Evolutionary conservation across 1,140 invertebrate genomes (phyloP), one percentile per base, ranked within the genome.

Genomic region (Wasmannia auropunctata): DNA sequence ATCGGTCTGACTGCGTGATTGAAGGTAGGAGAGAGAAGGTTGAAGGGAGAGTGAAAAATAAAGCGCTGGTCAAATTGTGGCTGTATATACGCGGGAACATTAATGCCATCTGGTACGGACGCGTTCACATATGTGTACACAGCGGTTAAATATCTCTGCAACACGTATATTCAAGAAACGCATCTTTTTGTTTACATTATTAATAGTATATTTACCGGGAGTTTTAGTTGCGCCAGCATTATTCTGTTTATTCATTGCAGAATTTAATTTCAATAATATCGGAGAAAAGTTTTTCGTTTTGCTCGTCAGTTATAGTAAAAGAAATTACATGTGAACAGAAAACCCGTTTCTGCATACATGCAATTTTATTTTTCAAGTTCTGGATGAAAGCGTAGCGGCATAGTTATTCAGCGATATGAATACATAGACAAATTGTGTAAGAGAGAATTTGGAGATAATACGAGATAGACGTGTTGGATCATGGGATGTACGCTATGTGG

Each of bases 371-470:
- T n/a, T 0, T n/a, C 7, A 54, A 56, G 14, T 74, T 74, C 28
- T n/a, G n/a, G 14, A 34, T 74, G 11, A 74, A 74, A 83, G 28
- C 54, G 37, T 72, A 56, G 65, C 65, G 1, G 14, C 19, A 40
- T 37, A 43, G 37, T 60, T 34, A 83, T 85, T 54, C 37, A 43
- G 16, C 10, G n/a, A 37, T 58, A 75, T 58, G 58, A 51, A 77
- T 85, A 63, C 43, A 77, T 77, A 77, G 56, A 77, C 58, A 77
- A 76, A 85, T 77, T 85, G 43, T 58, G 81, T 85, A 85, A 85
- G 88, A 87, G 86, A 90, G 86, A 85, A 90, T 90, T 90, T 87
- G 75, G 76, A 90, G 88, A 90, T 90, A 90, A 90, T 90, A 87
- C 81, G 85, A 90, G 89, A 90, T 86, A 90, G 89, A 90, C 84